These are phyloP conservation scores for Crepidodera aurea DNA, from an alignment of 2,888 invertebrate genomes.

Conservation along the genomic window DNA sequence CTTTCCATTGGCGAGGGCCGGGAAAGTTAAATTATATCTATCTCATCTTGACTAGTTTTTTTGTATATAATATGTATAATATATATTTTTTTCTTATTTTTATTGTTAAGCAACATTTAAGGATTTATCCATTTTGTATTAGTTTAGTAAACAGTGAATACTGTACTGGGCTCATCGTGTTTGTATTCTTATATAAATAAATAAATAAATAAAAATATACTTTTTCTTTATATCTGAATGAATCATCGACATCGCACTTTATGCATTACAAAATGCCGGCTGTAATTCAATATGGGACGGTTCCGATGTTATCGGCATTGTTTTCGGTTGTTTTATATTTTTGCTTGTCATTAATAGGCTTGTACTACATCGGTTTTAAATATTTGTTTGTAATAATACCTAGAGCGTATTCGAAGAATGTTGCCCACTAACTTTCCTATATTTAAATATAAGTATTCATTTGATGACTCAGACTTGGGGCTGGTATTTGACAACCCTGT, in stretches of 20 bases:
- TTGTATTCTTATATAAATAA: too few relatives aligned
- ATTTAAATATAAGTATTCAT: neutral
- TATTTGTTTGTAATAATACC: conserved; percentile 21
- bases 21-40: too few relatives aligned
- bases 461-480: neutral
- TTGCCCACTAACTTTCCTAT: conserved; percentile 4
- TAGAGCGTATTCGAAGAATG: conserved; percentile 20
- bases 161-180: too few relatives aligned
- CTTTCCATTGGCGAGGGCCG: too few relatives aligned
- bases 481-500: too few relatives aligned
- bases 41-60: too few relatives aligned
- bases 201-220: too few relatives aligned
- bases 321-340: conserved; percentile 35
- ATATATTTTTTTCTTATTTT: too few relatives aligned
- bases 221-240: neutral
- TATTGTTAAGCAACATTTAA: too few relatives aligned
- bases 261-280: conserved; percentile 3
- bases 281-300: conserved; percentile 14
- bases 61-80: too few relatives aligned
- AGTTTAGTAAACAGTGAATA: too few relatives aligned
- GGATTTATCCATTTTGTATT: too few relatives aligned
- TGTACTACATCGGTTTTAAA: conserved; percentile 28
- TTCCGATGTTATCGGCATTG: conserved; percentile 35
- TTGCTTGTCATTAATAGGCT: conserved; percentile 35
- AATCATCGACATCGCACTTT: neutral